Evolutionary conservation across 2,888 invertebrate genomes (phyloP), one percentile per base, ranked within the genome.

Genomic region (Apamea epomidion): DNA sequence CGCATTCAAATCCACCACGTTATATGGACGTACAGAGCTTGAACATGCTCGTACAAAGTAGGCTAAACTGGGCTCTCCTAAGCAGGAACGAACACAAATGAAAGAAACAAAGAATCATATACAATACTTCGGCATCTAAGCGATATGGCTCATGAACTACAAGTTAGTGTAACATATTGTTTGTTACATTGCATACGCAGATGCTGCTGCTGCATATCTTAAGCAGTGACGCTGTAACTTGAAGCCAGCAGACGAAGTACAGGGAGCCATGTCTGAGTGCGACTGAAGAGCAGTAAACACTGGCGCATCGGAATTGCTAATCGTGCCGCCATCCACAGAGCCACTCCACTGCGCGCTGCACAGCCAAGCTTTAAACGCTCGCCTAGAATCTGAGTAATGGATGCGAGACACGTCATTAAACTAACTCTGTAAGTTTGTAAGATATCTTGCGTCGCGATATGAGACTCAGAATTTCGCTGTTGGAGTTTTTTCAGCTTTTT

Each of bases 301-400:
- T 85, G 60, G 82, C 85, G 76, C 89, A 90, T 91, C 82, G 80
- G 90, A 91, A 91, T 90, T 91, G 90, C 90, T 91, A 91, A 90
- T 90, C 89, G 74, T 58, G 75, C 82, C 79, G 84, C 80, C 83
- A 80, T 73, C 84, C 88, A 72, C 85, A 88, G 85, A 83, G 75
- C 76, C 82, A 76, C 82, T 90, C 80, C 80, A 90, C 81, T 88
- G 81, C 84, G 67, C 88, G 88, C 76, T 82, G 83, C 85, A 80
- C 65, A 69, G 80, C 76, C 71, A 64, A 62, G 83, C 81, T 78
- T 83, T 81, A 88, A 74, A 72, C 72, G 75, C 65, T 81, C 21
- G 84, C 85, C 84, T 84, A 80, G 70, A 68, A 71, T 60, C 76
- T 37, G 76, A 79, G 87, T 89, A 85, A 90, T 84, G 87, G 87